A percentile compares a stretch with the other conserved stretches of the same genome.
phyloP scores from a whole-genome alignment of 2,888 invertebrate genomes.

The Eulithis testata region DNA sequence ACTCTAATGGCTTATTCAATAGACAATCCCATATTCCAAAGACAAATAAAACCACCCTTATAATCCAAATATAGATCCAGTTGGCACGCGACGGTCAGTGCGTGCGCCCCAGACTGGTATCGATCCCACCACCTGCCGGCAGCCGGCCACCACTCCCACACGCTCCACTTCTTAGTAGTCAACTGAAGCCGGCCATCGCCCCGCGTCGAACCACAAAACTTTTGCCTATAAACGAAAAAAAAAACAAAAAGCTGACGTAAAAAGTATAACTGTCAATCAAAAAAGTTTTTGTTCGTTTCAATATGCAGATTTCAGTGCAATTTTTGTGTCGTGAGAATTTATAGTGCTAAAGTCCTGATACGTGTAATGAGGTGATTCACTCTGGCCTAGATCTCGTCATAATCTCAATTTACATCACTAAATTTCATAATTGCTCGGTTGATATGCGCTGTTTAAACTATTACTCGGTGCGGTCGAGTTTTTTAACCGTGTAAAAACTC shows the following conservation, averaged over 20 bases:
- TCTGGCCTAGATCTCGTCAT: slow-evolving; percentile 61
- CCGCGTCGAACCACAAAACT: slow-evolving; percentile 67
- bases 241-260: slow-evolving; percentile 42
- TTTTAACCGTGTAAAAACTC: slow-evolving; percentile 23
- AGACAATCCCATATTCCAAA: slow-evolving; percentile 44
- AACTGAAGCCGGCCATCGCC: slow-evolving; percentile 80
- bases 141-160: slow-evolving; percentile 74
- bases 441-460: slow-evolving; percentile 34
- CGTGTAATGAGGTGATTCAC: slow-evolving; percentile 65
- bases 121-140: slow-evolving; percentile 76
- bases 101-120: slow-evolving; percentile 81
- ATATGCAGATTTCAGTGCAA: slow-evolving; percentile 30
- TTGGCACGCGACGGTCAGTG: slow-evolving; percentile 74
- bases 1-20: slow-evolving; percentile 19
- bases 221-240: slow-evolving; percentile 47
- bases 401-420: slow-evolving; percentile 67
- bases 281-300: slow-evolving; percentile 39
- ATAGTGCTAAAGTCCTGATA: slow-evolving; percentile 53
- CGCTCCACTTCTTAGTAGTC: slow-evolving; percentile 72
- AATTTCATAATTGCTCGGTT: slow-evolving; percentile 60
- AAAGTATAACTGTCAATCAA: slow-evolving; percentile 49
- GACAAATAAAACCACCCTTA: slow-evolving; percentile 55
- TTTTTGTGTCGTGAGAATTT: slow-evolving; percentile 47
- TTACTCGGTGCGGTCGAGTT: slow-evolving; percentile 27
- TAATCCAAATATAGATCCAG: slow-evolving; percentile 66